Conservation (phyloP, 37 sponge, comb jelly and placozoan genomes). For the Chondrosia reniformis region DNA sequence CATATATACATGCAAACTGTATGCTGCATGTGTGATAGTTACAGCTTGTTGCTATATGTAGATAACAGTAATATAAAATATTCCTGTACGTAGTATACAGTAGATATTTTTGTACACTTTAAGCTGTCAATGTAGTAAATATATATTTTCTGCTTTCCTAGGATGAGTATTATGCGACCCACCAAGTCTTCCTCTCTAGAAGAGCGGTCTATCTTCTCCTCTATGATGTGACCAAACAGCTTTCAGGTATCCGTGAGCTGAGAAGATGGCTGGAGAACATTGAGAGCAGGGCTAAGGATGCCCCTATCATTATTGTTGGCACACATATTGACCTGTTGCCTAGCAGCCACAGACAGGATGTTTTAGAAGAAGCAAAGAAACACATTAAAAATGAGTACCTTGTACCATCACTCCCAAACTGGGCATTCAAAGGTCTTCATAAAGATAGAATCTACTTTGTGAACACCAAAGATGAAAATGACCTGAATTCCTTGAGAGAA, state of each 20-base stretch:
- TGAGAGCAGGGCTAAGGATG: constrained; percentile 58
- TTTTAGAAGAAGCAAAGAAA: not conserved
- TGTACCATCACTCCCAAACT: not conserved
- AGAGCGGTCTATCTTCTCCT: constrained; percentile 73
- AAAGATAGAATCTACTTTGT: constrained; percentile 21
- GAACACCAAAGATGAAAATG: constrained; percentile 23
- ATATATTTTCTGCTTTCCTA: not conserved
- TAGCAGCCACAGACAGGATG: not conserved
- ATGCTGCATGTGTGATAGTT: too few species aligned
- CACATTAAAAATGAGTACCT: constrained; percentile 45
- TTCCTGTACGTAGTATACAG: too few species aligned
- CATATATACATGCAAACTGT: too few species aligned
- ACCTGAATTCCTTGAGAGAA: constrained; percentile 48
- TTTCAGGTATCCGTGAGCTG: constrained; percentile 54
- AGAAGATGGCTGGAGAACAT: constrained; percentile 83
- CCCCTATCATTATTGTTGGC: constrained; percentile 73
- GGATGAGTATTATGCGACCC: constrained; percentile 88
- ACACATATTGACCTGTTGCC: constrained; percentile 68
- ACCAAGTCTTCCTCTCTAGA: constrained; percentile 84
- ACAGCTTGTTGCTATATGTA: too few species aligned
- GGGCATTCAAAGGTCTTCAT: constrained; percentile 24
- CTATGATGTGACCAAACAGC: constrained; percentile 71
- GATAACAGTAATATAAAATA: too few species aligned
- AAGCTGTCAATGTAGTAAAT: not conserved
- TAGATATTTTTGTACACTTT: too few species aligned